These are phyloP conservation scores for Lasioglossum vierecki DNA, from an alignment of 2,888 invertebrate genomes.

Conservation along the genomic window DNA sequence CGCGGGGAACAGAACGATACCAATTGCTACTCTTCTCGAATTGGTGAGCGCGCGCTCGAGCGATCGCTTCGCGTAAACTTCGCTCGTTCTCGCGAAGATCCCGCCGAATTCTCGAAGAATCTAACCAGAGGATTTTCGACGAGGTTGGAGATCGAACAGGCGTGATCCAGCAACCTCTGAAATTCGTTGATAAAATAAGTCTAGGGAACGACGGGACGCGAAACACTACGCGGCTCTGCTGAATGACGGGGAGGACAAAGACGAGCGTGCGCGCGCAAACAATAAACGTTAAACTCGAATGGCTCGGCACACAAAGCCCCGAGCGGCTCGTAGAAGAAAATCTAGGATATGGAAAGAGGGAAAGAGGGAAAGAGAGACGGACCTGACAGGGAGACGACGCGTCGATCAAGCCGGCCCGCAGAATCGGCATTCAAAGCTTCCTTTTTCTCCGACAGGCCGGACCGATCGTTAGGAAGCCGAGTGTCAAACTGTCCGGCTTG, in stretches of 20 bases:
- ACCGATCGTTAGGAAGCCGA: constrained; percentile 71
- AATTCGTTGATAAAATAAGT: constrained; percentile 61
- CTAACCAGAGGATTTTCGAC: neutral
- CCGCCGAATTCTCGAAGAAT: no score
- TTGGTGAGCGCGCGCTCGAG: constrained; percentile 27
- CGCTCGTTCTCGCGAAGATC: neutral
- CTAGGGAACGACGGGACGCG: constrained; percentile 41
- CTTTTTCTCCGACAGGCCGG: constrained; percentile 66
- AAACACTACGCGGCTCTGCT: constrained; percentile 27
- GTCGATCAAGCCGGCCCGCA: constrained; percentile 65
- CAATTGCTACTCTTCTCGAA: constrained; percentile 60
- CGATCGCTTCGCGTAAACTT: constrained; percentile 10
- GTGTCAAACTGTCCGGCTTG: constrained; percentile 71
- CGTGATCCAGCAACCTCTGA: constrained; percentile 1
- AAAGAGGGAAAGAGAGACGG: constrained; percentile 46
- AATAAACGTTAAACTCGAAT: constrained; percentile 66
- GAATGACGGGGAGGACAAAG: constrained; percentile 65
- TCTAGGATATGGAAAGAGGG: constrained; percentile 59
- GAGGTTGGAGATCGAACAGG: neutral
- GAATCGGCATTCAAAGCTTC: constrained; percentile 65
- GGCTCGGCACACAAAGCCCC: constrained; percentile 58
- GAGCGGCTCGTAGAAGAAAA: constrained; percentile 58
- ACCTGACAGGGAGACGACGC: constrained; percentile 67
- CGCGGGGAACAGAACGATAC: constrained; percentile 68
- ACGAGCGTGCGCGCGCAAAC: constrained; percentile 56